phyloP scores from a whole-genome alignment of 2,797 vertebrate genomes.

The Cossypha heuglini region DNA sequence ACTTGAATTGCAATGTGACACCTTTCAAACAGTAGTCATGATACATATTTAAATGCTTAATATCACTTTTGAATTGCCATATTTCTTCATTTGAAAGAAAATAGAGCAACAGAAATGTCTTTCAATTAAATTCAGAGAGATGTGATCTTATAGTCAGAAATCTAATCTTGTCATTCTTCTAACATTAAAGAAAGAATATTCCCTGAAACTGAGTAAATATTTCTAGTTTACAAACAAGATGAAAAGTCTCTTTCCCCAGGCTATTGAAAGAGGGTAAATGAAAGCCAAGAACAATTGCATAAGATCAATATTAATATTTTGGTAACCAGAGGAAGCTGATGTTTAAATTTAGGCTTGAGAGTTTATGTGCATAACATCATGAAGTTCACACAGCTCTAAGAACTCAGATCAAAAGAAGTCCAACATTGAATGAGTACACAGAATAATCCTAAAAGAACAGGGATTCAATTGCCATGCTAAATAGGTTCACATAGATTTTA shows the following conservation, averaged over 20 bases:
- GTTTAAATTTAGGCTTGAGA: slow-evolving; percentile 12
- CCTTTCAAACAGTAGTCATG: not conserved
- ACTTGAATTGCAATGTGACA: not conserved
- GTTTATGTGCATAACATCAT: not conserved
- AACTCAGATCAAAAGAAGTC: slow-evolving; percentile 16
- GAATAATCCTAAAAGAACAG: not conserved
- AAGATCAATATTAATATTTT: slow-evolving; percentile 32
- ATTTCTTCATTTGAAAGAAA: slow-evolving; percentile 12
- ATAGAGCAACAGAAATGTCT: not conserved
- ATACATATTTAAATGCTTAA: not conserved
- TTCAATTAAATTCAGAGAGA: not conserved
- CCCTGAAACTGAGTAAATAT: not conserved
- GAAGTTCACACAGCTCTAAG: slow-evolving; percentile 1
- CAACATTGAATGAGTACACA: not conserved
- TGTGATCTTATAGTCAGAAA: not conserved
- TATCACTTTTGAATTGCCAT: not conserved
- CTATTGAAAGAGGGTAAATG: not conserved
- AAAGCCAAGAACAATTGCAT: slow-evolving; percentile 34
- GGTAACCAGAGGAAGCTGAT: not conserved
- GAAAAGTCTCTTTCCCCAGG: slow-evolving; percentile 12
- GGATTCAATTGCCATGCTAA: not conserved
- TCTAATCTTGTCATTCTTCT: slow-evolving; percentile 11
- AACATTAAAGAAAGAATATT: slow-evolving; percentile 11
- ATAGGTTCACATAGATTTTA: not conserved
- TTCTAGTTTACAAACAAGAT: slow-evolving; percentile 41